A percentile compares a stretch with the other conserved stretches of the same genome.
phyloP scores from a whole-genome alignment of 2,888 invertebrate genomes.

The Diaphora mendica region DNA sequence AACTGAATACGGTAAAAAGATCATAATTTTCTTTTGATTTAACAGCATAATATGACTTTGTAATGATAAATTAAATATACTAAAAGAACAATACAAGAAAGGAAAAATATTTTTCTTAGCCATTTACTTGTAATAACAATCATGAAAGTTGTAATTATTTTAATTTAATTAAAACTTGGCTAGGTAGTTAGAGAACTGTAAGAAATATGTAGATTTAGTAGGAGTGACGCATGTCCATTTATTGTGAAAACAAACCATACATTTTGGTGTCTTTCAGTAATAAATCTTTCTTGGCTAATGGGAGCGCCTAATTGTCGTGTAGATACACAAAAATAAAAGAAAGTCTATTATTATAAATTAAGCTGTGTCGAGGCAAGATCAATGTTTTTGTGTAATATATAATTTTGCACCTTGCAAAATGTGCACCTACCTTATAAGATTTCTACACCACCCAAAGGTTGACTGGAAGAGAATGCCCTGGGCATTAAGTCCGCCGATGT shows the following conservation, averaged over 20 bases:
- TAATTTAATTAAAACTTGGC: slow-evolving; percentile 56
- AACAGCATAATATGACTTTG: too few species aligned
- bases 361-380: not conserved
- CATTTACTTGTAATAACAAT: slow-evolving; percentile 31
- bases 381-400: not conserved
- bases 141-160: slow-evolving; percentile 54
- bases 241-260: slow-evolving; percentile 45
- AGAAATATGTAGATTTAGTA: slow-evolving; percentile 25
- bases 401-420: too few species aligned
- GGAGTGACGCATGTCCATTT: slow-evolving; percentile 30
- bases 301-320: slow-evolving; percentile 50
- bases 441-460: too few species aligned
- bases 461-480: too few species aligned
- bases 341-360: not conserved
- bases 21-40: too few species aligned
- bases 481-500: too few species aligned
- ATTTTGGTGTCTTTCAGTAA: slow-evolving; percentile 17
- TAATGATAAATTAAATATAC: not conserved
- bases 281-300: slow-evolving; percentile 47
- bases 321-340: not conserved
- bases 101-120: slow-evolving; percentile 25
- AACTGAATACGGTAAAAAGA: too few species aligned
- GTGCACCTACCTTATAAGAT: too few species aligned
- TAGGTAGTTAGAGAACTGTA: slow-evolving; percentile 34
- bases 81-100: not conserved